Percentiles rank a stretch among this genome's conserved stretches.
Conservation (phyloP, 1,140 invertebrate species). For the Drosophila obscura region DNA sequence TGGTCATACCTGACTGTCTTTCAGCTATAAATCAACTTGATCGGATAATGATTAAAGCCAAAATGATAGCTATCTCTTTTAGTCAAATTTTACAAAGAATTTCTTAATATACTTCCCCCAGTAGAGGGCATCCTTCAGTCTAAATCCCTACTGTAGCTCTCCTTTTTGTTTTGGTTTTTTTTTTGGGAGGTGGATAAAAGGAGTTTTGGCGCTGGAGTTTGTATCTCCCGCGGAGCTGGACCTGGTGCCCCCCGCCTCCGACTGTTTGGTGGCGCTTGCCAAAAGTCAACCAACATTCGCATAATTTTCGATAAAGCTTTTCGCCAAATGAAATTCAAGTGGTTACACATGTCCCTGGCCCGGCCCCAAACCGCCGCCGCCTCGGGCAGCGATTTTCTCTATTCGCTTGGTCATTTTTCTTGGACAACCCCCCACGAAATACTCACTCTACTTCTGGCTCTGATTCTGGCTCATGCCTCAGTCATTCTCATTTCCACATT, state of each 20-base stretch:
- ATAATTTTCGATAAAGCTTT: constrained; percentile 82
- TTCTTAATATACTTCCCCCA: too few relatives aligned
- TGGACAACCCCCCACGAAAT: constrained; percentile 27
- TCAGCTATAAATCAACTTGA: too few relatives aligned
- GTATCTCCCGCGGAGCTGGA: constrained; percentile 58
- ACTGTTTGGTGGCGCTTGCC: constrained; percentile 65
- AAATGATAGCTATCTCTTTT: too few relatives aligned
- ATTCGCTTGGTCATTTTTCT: constrained; percentile 67
- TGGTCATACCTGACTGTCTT: too few relatives aligned
- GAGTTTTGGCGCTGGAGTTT: background rate
- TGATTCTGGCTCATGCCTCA: constrained; percentile 7
- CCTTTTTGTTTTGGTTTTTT: constrained; percentile 32
- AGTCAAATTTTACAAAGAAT: too few relatives aligned
- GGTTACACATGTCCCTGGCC: constrained; percentile 69
- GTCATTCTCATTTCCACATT: constrained; percentile 76
- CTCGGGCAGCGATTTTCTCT: constrained; percentile 25
- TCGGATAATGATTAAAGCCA: too few relatives aligned
- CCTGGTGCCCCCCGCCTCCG: constrained; percentile 6
- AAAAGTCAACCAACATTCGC: constrained; percentile 79
- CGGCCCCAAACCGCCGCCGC: background rate
- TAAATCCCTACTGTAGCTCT: background rate
- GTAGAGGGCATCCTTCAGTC: too few relatives aligned
- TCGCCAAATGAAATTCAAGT: constrained; percentile 82
- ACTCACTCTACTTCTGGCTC: constrained; percentile 11
- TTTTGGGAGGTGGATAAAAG: constrained; percentile 1